phyloP scores from a whole-genome alignment of 2,797 vertebrate species.

The Pipistrellus nathusii region DNA sequence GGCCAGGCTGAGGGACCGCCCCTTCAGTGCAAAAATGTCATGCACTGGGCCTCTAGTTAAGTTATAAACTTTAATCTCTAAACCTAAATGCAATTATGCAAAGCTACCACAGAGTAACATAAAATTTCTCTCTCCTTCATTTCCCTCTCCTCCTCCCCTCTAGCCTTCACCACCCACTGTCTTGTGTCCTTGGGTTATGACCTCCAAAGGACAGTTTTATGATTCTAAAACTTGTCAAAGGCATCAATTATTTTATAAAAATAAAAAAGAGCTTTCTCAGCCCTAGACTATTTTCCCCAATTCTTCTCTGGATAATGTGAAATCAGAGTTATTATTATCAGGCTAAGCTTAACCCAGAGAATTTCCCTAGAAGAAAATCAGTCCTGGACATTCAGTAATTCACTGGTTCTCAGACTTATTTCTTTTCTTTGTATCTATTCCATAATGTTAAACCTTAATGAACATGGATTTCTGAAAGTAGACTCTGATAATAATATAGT shows the following conservation, averaged over 20 bases:
- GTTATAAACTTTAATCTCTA: too few species aligned
- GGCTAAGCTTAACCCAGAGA: not conserved
- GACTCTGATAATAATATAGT: not conserved
- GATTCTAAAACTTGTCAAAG: constrained; percentile 18
- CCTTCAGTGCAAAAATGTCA: too few species aligned
- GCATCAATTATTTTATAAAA: constrained; percentile 31
- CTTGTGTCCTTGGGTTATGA: not conserved
- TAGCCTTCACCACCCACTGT: too few species aligned
- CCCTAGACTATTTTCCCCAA: not conserved
- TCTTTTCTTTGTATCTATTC: not conserved
- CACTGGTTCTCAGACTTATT: not conserved
- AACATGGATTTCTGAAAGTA: constrained; percentile 6
- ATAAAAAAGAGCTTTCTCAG: not conserved
- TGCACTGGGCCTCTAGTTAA: too few species aligned
- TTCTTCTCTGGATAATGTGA: not conserved
- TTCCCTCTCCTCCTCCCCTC: too few species aligned
- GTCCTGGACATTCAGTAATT: not conserved
- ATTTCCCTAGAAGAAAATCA: constrained; percentile 23
- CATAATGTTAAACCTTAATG: constrained; percentile 22
- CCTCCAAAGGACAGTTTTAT: not conserved
- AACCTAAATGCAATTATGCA: too few species aligned
- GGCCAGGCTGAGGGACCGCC: too few species aligned
- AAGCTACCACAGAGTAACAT: too few species aligned
- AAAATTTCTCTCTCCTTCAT: too few species aligned
- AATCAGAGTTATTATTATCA: constrained; percentile 23